These are phyloP conservation scores for Pan troglodytes DNA, from an alignment of 2,113 vertebrate species.

Conservation along the genomic window NHGRI_mPanTro3-v2.1_pri NC_072404.2:77532501-77533000, in stretches of 20 bases:
- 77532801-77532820: neutral
- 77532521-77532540: neutral
- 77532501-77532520: neutral
- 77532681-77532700: neutral
- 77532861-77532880: neutral
- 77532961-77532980: neutral
- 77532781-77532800: neutral
- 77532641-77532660: too few species aligned
- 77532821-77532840: neutral
- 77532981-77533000: neutral
- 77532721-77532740: neutral
- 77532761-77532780: neutral
- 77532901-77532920: neutral
- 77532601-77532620: neutral
- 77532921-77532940: neutral
- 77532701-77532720: neutral
- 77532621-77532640: too few species aligned
- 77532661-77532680: neutral
- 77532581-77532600: neutral
- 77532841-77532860: neutral
- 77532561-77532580: neutral
- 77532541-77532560: neutral
- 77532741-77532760: neutral
- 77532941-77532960: neutral
- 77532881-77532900: neutral